These are phyloP conservation scores for Miichthys miiuy DNA, from an alignment of 2,797 vertebrate species.

Conservation along the genomic window DNA sequence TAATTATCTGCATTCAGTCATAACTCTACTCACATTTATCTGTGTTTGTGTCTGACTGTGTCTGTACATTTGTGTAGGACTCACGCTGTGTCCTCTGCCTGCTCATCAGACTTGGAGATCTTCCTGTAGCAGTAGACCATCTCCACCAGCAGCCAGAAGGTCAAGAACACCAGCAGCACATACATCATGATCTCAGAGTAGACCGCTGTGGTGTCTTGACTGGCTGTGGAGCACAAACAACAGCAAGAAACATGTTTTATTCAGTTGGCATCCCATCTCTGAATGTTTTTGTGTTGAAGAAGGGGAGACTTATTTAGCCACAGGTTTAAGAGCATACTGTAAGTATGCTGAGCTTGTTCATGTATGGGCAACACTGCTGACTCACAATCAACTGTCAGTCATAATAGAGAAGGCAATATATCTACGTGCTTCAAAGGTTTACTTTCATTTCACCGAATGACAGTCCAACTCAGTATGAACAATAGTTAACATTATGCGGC, in stretches of 20 bases:
- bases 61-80: slow-evolving; percentile 72
- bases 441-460: slow-evolving; percentile 17
- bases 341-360: slow-evolving; percentile 28
- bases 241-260: slow-evolving; percentile 62
- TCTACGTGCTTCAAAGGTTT: background rate
- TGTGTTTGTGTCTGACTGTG: slow-evolving; percentile 17
- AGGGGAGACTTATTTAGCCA: slow-evolving; percentile 22
- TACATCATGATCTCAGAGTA: slow-evolving; percentile 99
- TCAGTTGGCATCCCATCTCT: slow-evolving; percentile 34
- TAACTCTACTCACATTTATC: background rate
- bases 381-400: slow-evolving; percentile 22
- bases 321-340: background rate
- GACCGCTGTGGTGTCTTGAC: slow-evolving; percentile 87
- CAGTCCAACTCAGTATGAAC: background rate
- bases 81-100: slow-evolving; percentile 92
- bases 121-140: slow-evolving; percentile 99
- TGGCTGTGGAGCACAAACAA: slow-evolving; percentile 84
- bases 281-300: slow-evolving; percentile 24
- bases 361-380: slow-evolving; percentile 41
- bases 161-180: slow-evolving; percentile 95
- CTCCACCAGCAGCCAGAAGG: slow-evolving; percentile 95
- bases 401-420: slow-evolving; percentile 6
- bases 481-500: slow-evolving; percentile 2
- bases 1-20: background rate
- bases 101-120: slow-evolving; percentile 95